A percentile compares a stretch with the other conserved stretches of the same genome.
phyloP scores from a whole-genome alignment of 2,888 invertebrate genomes.

The Campaea margaritaria region DNA sequence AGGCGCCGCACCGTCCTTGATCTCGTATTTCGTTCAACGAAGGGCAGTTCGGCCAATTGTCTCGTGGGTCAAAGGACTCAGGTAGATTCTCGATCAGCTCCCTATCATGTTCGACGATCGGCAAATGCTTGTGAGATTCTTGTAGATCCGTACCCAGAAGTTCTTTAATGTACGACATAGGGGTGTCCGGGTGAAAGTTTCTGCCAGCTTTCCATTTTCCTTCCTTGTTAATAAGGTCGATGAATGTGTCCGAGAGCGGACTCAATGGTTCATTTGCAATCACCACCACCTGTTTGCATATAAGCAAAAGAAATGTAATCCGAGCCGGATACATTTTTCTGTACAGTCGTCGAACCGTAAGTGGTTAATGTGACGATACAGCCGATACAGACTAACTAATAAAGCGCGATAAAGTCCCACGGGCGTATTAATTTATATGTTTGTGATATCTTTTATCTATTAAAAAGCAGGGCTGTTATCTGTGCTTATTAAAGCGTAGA shows the following conservation, averaged over 20 bases:
- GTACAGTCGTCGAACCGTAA: background rate
- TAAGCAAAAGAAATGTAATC: background rate
- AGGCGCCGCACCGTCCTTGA: constrained; percentile 93
- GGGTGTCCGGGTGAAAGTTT: constrained; percentile 87
- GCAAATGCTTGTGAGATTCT: background rate
- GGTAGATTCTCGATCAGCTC: constrained; percentile 76
- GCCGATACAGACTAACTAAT: too few relatives aligned
- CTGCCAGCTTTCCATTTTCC: constrained; percentile 90
- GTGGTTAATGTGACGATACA: background rate
- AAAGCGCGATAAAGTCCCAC: background rate
- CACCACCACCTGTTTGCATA: constrained; percentile 7
- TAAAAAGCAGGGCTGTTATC: background rate
- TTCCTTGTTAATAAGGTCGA: constrained; percentile 87
- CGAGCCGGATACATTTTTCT: background rate
- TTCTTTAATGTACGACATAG: constrained; percentile 82
- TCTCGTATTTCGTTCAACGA: constrained; percentile 90
- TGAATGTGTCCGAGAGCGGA: constrained; percentile 88
- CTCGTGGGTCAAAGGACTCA: constrained; percentile 90
- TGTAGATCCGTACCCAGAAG: constrained; percentile 10
- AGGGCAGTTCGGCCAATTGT: constrained; percentile 91
- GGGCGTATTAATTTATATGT: background rate
- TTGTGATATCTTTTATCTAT: constrained; percentile 1
- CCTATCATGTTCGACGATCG: constrained; percentile 1
- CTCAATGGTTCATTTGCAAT: constrained; percentile 8
- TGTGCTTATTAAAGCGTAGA: background rate